These are phyloP conservation scores for Hylaeus anthracinus DNA, from an alignment of 1,140 invertebrate species.

Conservation along the genomic window DNA sequence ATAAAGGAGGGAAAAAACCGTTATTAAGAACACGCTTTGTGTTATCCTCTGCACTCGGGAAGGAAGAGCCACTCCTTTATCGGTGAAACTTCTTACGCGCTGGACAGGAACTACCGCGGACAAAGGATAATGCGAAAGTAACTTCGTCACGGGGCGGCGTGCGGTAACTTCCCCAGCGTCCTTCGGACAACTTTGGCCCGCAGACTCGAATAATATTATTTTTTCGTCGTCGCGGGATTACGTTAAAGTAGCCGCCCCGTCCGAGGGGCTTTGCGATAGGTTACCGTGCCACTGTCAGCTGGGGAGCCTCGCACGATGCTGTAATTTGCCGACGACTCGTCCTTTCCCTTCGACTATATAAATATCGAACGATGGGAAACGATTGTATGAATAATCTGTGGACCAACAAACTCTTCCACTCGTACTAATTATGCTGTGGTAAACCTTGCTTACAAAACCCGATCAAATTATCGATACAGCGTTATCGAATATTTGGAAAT, in stretches of 20 bases:
- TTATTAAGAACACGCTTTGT: constrained; percentile 47
- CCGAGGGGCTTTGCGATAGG: constrained; percentile 32
- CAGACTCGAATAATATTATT: constrained; percentile 64
- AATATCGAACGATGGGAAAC: background rate
- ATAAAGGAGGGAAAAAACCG: constrained; percentile 21
- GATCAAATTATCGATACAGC: too few relatives aligned
- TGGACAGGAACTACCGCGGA: constrained; percentile 55
- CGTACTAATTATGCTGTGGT: background rate
- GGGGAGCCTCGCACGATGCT: constrained; percentile 50
- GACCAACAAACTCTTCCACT: background rate
- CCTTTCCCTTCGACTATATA: background rate
- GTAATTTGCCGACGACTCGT: constrained; percentile 3
- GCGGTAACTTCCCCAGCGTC: constrained; percentile 63
- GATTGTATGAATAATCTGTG: background rate
- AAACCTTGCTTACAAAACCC: too few relatives aligned
- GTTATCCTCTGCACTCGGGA: constrained; percentile 32
- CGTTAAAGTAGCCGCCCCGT: constrained; percentile 36
- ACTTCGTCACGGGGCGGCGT: constrained; percentile 59
- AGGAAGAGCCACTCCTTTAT: constrained; percentile 56
- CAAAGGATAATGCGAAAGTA: constrained; percentile 67
- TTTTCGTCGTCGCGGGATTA: constrained; percentile 61
- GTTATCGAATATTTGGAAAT: too few relatives aligned
- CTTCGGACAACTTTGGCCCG: constrained; percentile 57
- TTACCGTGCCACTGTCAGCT: constrained; percentile 57
- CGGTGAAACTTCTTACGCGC: constrained; percentile 59